Percentiles rank a stretch among this genome's conserved stretches.
These are phyloP conservation scores for Zoanthus solanderi DNA, from an alignment of 92 coral and sea anemone species.

Conservation along the genomic window DNA sequence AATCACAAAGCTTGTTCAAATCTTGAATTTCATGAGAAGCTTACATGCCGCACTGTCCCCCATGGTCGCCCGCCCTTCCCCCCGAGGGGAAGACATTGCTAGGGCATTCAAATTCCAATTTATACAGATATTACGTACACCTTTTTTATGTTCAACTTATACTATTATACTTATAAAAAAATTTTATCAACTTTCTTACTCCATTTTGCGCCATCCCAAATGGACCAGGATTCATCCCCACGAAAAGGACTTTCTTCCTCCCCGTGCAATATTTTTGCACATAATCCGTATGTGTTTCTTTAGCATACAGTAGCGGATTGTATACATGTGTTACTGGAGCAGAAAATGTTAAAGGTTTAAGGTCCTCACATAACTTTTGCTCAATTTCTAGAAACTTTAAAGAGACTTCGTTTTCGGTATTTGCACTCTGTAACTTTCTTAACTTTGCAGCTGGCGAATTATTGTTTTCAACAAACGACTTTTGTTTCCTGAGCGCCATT, in stretches of 20 bases:
- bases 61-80: no score
- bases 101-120: no score
- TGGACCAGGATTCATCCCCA: conserved; percentile 95
- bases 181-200: conserved; percentile 43
- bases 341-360: conserved; percentile 53
- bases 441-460: neutral
- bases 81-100: no score
- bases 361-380: conserved; percentile 51
- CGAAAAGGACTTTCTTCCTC: conserved; percentile 76
- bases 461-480: neutral
- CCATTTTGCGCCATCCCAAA: conserved; percentile 98
- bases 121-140: no score
- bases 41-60: no score
- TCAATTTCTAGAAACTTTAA: conserved; percentile 61
- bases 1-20: no score
- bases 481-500: conserved; percentile 25
- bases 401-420: conserved; percentile 38
- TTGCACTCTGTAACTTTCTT: conserved; percentile 31
- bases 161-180: neutral
- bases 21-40: no score
- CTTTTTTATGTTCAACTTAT: no score
- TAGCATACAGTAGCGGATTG: conserved; percentile 81
- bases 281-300: conserved; percentile 68
- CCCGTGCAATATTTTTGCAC: conserved; percentile 70
- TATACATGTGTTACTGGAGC: conserved; percentile 71